Base-by-base conservation (phyloP, 2,797 vertebrate genomes). In the Serranus cabrilla region DNA sequence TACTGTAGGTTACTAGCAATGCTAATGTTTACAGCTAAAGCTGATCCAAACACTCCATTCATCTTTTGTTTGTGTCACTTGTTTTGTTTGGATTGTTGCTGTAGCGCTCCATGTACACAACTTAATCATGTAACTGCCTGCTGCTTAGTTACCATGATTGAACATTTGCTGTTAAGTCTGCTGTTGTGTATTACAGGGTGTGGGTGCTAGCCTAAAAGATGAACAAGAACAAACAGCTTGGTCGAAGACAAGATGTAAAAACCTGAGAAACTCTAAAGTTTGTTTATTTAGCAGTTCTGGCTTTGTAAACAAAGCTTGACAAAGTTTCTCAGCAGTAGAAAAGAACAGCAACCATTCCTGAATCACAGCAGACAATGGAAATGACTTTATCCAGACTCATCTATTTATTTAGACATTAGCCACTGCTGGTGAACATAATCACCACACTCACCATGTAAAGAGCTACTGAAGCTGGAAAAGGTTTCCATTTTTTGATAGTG, bases 401-500 rank as follows among this genome's bases (percentile, higher is more conserved):
- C 49, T 23, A 11, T 51, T 51, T 25, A 23, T 50, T 21, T 23
- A 50, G 49, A 31, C 21, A 27, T 54, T 63, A 42, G 61, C 18
- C n/a, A 34, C 6, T 37, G 34, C 52, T 54, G 16, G n/a, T 40
- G 1, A 20, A 5, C 11, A 0, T 56, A 18, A 31, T 45, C 37
- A 50, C 25, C 39, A 25, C n/a, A 61, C 25, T 21, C 10, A 58
- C 14, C 18, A 27, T 47, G 11, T 58, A 21, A 63, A 11, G 13
- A 67, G 39, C 50, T 47, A 13, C 45, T 58, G 56, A 49, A 70
- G 31, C 51, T 39, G 58, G 21, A 67, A 27, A 62, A 20, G 9
- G 5, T 8, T 58, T 67, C 13, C 54, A 3, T 49, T 77, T 40
- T 63, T 47, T 58, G 40, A 51, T 46, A 21, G 52, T 47, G 18